Percentiles rank a stretch among this genome's conserved stretches.
phyloP scores from a whole-genome alignment of 1,140 invertebrate genomes.

The Drosophila pseudoananassae region DNA sequence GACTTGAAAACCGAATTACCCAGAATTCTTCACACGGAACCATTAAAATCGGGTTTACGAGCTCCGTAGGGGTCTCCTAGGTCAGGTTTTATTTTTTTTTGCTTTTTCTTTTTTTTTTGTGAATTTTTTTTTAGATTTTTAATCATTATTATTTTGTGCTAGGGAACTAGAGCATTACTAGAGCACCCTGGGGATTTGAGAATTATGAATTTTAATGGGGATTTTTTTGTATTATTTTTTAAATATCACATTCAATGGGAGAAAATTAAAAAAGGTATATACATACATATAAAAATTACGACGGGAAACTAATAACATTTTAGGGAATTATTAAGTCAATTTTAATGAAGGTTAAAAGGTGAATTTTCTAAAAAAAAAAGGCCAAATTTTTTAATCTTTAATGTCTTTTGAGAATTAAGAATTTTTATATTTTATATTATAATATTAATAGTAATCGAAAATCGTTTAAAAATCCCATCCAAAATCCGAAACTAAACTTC shows the following conservation, averaged over 20 bases:
- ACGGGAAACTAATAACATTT: background rate
- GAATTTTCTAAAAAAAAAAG: no score
- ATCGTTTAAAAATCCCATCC: no score
- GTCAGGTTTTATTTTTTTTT: constrained; percentile 23
- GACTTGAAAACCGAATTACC: constrained; percentile 18
- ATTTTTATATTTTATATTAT: no score
- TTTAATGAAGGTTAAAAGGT: no score
- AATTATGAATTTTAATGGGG: constrained; percentile 20
- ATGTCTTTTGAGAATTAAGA: no score
- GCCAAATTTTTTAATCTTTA: no score
- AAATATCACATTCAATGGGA: constrained; percentile 24
- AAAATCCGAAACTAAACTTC: background rate
- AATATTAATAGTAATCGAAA: no score
- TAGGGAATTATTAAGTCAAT: background rate
- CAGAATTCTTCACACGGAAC: constrained; percentile 23
- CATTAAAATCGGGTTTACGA: constrained; percentile 28
- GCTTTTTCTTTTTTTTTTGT: background rate
- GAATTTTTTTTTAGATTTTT: background rate
- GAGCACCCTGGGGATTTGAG: constrained; percentile 1
- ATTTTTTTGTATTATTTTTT: constrained; percentile 2
- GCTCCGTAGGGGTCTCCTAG: constrained; percentile 19
- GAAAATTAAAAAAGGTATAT: constrained; percentile 11
- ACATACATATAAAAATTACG: background rate
- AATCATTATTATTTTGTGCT: background rate
- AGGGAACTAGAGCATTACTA: constrained; percentile 36